Conservation (phyloP, 2,888 invertebrate genomes). For the Nomada fucata region DNA sequence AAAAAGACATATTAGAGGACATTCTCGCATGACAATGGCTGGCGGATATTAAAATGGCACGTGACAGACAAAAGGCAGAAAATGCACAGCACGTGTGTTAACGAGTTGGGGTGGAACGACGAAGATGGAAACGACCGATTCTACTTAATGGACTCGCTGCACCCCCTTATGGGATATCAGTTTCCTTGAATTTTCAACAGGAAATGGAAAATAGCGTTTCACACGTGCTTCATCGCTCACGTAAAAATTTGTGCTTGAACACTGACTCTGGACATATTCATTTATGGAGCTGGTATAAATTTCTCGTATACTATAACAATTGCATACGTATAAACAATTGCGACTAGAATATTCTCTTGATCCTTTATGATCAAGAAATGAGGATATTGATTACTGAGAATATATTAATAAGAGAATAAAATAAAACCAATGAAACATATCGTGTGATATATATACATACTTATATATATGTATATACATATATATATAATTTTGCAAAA, state of each 20-base stretch:
- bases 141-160: slow-evolving; percentile 59
- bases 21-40: slow-evolving; percentile 66
- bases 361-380: not conserved
- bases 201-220: not conserved
- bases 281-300: not conserved
- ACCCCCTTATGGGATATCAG: not conserved
- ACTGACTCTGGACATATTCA: not conserved
- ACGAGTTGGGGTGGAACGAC: slow-evolving; percentile 68
- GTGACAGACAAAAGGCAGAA: slow-evolving; percentile 80
- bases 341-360: too few relatives aligned
- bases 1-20: slow-evolving; percentile 56
- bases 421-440: not conserved
- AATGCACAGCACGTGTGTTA: slow-evolving; percentile 81
- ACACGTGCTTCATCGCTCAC: not conserved
- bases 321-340: not conserved
- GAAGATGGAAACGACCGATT: slow-evolving; percentile 64
- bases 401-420: not conserved
- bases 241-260: not conserved
- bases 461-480: too few relatives aligned
- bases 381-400: not conserved
- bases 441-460: not conserved
- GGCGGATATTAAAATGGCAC: slow-evolving; percentile 79
- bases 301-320: not conserved
- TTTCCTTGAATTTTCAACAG: not conserved
- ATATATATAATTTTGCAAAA: too few relatives aligned